A percentile compares a stretch with the other conserved stretches of the same genome.
phyloP scores from a whole-genome alignment of 2,797 vertebrate genomes.

The Mionectes olivaceus region DNA sequence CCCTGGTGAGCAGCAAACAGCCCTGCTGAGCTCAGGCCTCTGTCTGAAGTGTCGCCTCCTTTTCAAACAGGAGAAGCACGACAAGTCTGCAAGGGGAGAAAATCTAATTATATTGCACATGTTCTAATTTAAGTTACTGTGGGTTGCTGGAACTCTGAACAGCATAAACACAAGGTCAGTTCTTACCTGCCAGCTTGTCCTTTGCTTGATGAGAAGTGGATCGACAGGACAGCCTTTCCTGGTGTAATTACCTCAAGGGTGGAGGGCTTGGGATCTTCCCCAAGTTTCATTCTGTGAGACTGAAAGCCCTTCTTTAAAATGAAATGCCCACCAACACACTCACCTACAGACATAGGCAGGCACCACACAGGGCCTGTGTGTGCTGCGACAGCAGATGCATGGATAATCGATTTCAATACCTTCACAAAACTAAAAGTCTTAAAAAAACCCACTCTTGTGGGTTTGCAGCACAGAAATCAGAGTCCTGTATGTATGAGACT shows the following conservation, averaged over 20 bases:
- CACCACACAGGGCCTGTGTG: background rate
- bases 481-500: background rate
- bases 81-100: conserved; percentile 19
- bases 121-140: conserved; percentile 59
- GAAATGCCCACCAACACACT: background rate
- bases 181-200: background rate
- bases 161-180: conserved; percentile 11
- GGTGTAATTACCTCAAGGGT: background rate
- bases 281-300: background rate
- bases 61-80: conserved; percentile 36
- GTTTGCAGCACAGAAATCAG: background rate
- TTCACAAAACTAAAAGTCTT: background rate
- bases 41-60: conserved; percentile 40
- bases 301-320: background rate
- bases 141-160: conserved; percentile 6
- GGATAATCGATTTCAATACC: background rate
- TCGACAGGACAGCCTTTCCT: background rate
- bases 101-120: conserved; percentile 59
- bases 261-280: background rate
- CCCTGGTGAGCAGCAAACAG: background rate
- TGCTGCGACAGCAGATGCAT: rapidly evolving
- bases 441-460: rapidly evolving
- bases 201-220: background rate
- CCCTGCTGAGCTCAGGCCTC: conserved; percentile 10
- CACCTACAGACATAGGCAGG: rapidly evolving